Evolutionary conservation across 1,140 invertebrate species (phyloP), one percentile per base, ranked within the genome.

Genomic region (Lerema accius): DNA sequence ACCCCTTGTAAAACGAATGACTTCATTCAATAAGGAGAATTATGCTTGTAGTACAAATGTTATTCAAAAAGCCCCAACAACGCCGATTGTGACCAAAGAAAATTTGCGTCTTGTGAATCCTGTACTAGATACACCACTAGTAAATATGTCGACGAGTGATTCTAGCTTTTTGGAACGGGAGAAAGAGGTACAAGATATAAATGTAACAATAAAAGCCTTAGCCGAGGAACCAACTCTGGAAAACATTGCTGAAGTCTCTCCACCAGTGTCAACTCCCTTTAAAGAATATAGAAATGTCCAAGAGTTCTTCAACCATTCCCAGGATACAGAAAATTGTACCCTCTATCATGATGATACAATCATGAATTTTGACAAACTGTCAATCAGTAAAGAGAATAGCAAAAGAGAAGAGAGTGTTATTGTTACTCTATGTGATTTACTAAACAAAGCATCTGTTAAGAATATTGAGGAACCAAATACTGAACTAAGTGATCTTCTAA

Each of bases 161-260:
- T 72, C 72, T 6, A 89, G 84, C 65, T 90, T 90, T 39, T 65
- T 90, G 23, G 71, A 80, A 65, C 83, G 73, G 35, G 87, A 90
- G 48, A 86, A 84, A 62, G 76, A 87, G 65, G 81, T 88, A 17
- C 68, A 84, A 55, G 79, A 87, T 32, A 49, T 73, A 60, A 78
- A 81, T 62, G 71, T 76, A 13, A 82, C 78, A 58, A 63, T 49
- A 26, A 65, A 72, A 16, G 69, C 64, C 14, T 23, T 81, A 16
- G 14, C 45, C 15, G 71, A 84, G 49, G 72, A 81, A 56, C 51
- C 60, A n/a, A 79, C 67, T 23, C 65, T 83, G 40, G 77, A 86
- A 62, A 82, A 77, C 16, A 80, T 82, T 14, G 72, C 70, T 11
- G 78, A 82, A 53, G 69, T 77, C 0, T 71, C 84, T 17, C 82